Evolutionary conservation across 2,113 vertebrate genomes (phyloP), one percentile per base, ranked within the genome.

Genomic region (Catharus bicknelli): DNA sequence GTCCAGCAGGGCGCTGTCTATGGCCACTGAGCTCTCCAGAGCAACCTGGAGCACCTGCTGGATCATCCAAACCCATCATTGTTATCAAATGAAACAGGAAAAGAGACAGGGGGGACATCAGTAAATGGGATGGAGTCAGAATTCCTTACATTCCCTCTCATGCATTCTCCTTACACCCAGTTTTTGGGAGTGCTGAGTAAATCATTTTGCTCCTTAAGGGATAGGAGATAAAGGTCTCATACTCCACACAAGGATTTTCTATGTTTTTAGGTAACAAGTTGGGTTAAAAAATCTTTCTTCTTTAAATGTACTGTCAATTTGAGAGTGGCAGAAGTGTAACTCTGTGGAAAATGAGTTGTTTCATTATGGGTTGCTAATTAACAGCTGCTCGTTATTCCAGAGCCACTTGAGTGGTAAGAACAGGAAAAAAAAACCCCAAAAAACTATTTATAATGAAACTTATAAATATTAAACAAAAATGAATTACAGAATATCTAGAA

Each of bases 41-140:
- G 93, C 62, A 53, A 93, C 67, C 70, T 93, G 66, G 58, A 97
- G 40, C 72, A 97, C 66, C 99, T 99, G 95, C n/a, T 54, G 93
- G 77, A 67, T 89, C 48, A 74, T 66, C 40, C 91, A 51, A 27
- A 51, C 15, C 16, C 57, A 27, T 66, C 16, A 30, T 16, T 63
- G 34, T 57, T 32, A 42, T 9, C 6, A 4, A 58, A 40, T 10
- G 20, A n/a, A 93, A 83, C 16, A 77, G 69, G 53, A 23, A 30
- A 58, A 38, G 43, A 54, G 14, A 57, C 4, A 68, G 22, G 58
- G 13, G 13, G 40, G 67, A 76, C 1, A 9, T 16, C 72, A 85
- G 54, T 8, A 47, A 92, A 80, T 13, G 8, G 6, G 9, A 15
- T 8, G 32, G 17, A 63, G 38, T 7, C 42, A 48, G 59, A 34